A percentile compares a stretch with the other conserved stretches of the same genome.
Conservation (phyloP, 1,140 invertebrate genomes). For the Nasonia vitripennis region DNA sequence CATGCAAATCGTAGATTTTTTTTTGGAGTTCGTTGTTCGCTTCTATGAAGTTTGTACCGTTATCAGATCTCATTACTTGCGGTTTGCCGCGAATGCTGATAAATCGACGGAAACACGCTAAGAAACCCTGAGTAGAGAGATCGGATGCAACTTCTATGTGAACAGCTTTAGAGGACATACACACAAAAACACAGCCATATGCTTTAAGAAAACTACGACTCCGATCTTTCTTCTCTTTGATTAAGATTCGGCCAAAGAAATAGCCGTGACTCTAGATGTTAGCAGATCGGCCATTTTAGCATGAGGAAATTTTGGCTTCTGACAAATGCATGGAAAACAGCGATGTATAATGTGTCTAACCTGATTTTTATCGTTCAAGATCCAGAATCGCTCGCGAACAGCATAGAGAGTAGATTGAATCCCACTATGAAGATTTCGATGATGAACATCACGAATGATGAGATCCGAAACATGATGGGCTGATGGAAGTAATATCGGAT, state of each 20-base stretch:
- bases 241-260: too few relatives aligned
- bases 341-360: slow-evolving; percentile 8
- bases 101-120: neutral
- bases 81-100: neutral
- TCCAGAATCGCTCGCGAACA: too few relatives aligned
- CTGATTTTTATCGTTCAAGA: neutral
- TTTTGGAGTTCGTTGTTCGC: slow-evolving; percentile 8
- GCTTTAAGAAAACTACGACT: neutral
- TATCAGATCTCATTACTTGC: neutral
- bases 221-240: too few relatives aligned
- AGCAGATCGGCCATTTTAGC: slow-evolving; percentile 15
- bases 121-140: neutral
- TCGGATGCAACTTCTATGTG: neutral
- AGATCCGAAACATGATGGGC: neutral
- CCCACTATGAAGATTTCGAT: slow-evolving; percentile 7
- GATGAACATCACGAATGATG: slow-evolving; percentile 18
- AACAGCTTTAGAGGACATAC: neutral
- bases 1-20: neutral
- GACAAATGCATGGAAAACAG: neutral
- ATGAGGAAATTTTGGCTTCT: neutral
- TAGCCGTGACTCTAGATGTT: neutral
- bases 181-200: neutral
- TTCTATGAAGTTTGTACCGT: slow-evolving; percentile 6
- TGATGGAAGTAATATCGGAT: slow-evolving; percentile 22
- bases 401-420: neutral